Conservation (phyloP, 2,888 invertebrate genomes). For the Melangyna quadrimaculata region DNA sequence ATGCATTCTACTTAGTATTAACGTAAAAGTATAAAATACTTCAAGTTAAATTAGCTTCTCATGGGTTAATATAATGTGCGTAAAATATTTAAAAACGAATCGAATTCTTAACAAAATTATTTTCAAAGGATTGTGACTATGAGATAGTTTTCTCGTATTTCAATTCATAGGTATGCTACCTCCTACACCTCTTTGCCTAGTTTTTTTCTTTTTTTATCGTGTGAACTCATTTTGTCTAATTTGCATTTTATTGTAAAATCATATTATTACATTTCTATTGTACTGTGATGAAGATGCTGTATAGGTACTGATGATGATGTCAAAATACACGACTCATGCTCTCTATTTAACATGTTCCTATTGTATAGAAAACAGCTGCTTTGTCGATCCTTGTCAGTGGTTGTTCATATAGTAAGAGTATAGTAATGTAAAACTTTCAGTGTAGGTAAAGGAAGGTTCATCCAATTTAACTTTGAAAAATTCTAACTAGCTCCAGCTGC, state of each 20-base stretch:
- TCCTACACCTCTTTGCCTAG: not conserved
- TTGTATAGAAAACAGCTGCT: not conserved
- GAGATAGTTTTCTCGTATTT: not conserved
- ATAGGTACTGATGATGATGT: not conserved
- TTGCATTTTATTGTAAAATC: constrained; percentile 57
- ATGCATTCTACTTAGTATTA: too few species aligned
- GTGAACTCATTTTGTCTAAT: constrained; percentile 52
- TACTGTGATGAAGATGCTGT: not conserved
- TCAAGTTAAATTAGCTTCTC: too few species aligned
- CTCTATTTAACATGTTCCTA: constrained; percentile 30
- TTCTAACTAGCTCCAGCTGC: not conserved
- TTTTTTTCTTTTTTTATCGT: not conserved
- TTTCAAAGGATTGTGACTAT: not conserved
- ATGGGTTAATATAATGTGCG: too few species aligned
- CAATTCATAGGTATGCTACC: not conserved
- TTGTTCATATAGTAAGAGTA: not conserved
- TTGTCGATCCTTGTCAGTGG: not conserved
- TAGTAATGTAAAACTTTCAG: constrained; percentile 15
- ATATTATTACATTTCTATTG: constrained; percentile 35
- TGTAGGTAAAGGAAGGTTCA: not conserved
- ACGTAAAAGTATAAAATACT: too few species aligned
- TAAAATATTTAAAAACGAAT: too few species aligned
- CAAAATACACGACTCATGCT: not conserved
- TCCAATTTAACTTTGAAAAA: constrained; percentile 32
- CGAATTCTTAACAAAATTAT: too few species aligned